Evolutionary conservation across 2,797 vertebrate species (phyloP).

Genomic region (Zenarchopterus dispar): DNA sequence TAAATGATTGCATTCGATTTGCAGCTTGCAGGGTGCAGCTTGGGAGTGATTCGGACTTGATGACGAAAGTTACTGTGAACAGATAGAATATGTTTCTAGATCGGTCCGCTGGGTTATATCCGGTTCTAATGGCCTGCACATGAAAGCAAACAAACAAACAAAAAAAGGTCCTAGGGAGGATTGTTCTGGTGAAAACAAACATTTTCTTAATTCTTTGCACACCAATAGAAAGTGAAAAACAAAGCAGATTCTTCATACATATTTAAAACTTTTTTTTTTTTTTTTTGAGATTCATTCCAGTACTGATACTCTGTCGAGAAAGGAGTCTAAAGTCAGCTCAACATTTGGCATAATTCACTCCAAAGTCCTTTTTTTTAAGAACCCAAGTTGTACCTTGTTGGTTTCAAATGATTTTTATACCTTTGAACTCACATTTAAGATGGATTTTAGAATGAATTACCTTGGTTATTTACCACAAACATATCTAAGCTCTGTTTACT

Average conservation of each 20-base stretch:
- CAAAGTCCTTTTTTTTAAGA: no score
- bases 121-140: conserved; percentile 17
- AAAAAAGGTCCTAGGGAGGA: conserved; percentile 1
- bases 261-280: background rate
- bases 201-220: background rate
- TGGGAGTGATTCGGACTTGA: conserved; percentile 44
- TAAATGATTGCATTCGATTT: conserved; percentile 65
- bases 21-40: conserved; percentile 31
- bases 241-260: background rate
- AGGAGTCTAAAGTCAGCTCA: no score
- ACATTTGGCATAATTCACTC: no score
- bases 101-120: conserved; percentile 20
- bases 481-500: no score
- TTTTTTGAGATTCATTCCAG: background rate
- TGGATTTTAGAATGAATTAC: no score
- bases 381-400: no score
- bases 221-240: background rate
- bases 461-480: no score
- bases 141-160: conserved; percentile 30
- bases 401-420: no score
- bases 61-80: conserved; percentile 47
- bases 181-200: background rate
- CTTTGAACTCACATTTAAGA: no score
- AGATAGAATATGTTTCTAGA: conserved; percentile 42
- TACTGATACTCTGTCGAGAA: no score